Evolutionary conservation across 2,888 invertebrate species (phyloP), one percentile per base, ranked within the genome.

Genomic region (Gari tellinella): DNA sequence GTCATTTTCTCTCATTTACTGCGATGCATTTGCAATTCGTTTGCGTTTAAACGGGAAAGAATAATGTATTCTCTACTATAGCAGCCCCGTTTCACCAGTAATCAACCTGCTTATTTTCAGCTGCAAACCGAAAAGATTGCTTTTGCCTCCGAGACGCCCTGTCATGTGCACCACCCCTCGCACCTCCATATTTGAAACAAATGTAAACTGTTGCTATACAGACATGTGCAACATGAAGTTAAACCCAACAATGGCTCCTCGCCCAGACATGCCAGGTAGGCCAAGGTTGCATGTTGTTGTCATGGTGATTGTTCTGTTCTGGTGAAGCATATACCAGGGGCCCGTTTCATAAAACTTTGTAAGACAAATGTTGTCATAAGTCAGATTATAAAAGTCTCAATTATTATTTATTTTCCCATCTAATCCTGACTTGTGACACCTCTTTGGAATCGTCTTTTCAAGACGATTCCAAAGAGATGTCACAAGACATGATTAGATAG

Each of bases 161-260:
- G 53, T 88, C 21, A 55, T 62, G 1, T 88, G 88, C 64, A 63
- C 82, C 38, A 73, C 72, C 15, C 64, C 78, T 1, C 23, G 21
- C 0, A 56, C 15, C n/a, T 53, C 58, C 15, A 43, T 55, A 10
- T 8, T 49, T 23, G 72, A 79, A 15, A 72, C 68, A 25, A 84
- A 77, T 53, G 77, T 86, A 5, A 37, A 76, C 17, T 89, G 89
- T 55, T 89, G 89, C 53, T 76, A 81, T 19, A 46, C 58, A 8
- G 87, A 88, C 49, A 76, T 81, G 66, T 88, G 89, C 56, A 89
- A 89, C 62, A 56, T 64, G 60, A 58, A 72, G 1, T 64, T 84
- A 7, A 61, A 48, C n/a, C 87, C 88, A 77, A 64, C 81, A 15
- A 63, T 86, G 7, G 81, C 79, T 0, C 84, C 86, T 8, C 73